Percentiles rank a stretch among this genome's conserved stretches.
These are phyloP conservation scores for Dolichallabes microphthalmus DNA, from an alignment of 2,113 vertebrate genomes.

Conservation along the genomic window DNA sequence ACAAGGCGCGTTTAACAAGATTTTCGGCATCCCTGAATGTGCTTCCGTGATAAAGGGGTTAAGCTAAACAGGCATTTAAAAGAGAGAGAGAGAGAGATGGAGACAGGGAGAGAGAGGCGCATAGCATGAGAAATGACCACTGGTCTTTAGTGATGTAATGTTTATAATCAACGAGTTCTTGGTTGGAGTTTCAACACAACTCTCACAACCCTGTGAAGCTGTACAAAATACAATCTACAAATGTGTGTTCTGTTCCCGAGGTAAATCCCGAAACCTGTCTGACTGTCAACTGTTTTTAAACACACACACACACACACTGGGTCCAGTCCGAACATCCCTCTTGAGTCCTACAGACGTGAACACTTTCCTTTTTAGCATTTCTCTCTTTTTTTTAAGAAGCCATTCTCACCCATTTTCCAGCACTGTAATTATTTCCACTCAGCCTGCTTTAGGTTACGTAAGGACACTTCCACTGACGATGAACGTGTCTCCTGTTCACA, in stretches of 20 bases:
- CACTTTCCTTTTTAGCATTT: constrained; percentile 17
- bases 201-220: no score
- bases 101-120: neutral
- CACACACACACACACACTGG: neutral
- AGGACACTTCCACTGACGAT: constrained; percentile 13
- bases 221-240: neutral
- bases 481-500: constrained; percentile 33
- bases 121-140: neutral
- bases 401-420: constrained; percentile 36
- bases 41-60: no score
- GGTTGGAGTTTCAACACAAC: neutral
- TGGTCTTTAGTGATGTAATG: neutral
- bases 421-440: constrained; percentile 41
- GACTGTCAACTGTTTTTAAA: neutral
- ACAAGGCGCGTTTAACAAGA: neutral
- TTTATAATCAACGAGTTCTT: neutral
- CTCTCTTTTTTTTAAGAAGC: neutral
- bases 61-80: neutral
- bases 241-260: neutral
- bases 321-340: neutral
- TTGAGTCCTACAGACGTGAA: constrained; percentile 1
- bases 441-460: constrained; percentile 12
- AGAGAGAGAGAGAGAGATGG: neutral
- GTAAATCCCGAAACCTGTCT: neutral
- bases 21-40: neutral